Conservation (phyloP, 1,140 invertebrate species). For the Oryzaephilus surinamensis region DNA sequence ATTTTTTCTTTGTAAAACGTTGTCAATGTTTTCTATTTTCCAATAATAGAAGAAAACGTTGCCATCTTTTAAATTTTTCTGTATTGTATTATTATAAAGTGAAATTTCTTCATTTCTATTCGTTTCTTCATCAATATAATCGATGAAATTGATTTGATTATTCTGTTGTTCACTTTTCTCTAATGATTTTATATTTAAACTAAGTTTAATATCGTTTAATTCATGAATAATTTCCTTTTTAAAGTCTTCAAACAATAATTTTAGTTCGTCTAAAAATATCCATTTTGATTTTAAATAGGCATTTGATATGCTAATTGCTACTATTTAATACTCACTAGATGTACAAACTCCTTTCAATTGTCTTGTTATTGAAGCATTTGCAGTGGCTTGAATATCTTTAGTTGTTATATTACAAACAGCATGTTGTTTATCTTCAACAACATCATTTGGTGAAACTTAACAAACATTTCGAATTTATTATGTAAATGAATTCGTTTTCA, state of each 20-base stretch:
- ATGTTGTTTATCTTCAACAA: conserved; percentile 33
- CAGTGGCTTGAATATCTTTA: conserved; percentile 42
- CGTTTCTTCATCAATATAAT: too few species aligned
- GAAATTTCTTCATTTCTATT: conserved; percentile 17
- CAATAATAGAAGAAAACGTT: conserved; percentile 23
- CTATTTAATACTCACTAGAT: conserved; percentile 33
- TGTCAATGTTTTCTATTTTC: conserved; percentile 14
- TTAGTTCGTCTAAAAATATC: conserved; percentile 14
- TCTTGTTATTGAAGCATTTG: conserved; percentile 44
- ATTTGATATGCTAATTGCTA: conserved; percentile 5
- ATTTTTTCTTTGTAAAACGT: conserved; percentile 15
- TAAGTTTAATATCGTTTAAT: background rate
- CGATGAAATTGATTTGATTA: background rate
- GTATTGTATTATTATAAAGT: conserved; percentile 17
- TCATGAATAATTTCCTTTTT: conserved; percentile 10
- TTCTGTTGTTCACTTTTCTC: background rate
- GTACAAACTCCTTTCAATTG: conserved; percentile 44
- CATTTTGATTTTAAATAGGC: conserved; percentile 13
- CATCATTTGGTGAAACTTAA: conserved; percentile 8
- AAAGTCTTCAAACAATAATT: conserved; percentile 13
- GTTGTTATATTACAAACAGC: conserved; percentile 43
- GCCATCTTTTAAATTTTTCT: conserved; percentile 14
- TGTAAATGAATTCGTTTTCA: too few species aligned
- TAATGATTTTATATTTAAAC: background rate
- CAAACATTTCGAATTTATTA: too few species aligned